Base-by-base conservation (phyloP, 2,888 invertebrate genomes). In the Elmis aenea region DNA sequence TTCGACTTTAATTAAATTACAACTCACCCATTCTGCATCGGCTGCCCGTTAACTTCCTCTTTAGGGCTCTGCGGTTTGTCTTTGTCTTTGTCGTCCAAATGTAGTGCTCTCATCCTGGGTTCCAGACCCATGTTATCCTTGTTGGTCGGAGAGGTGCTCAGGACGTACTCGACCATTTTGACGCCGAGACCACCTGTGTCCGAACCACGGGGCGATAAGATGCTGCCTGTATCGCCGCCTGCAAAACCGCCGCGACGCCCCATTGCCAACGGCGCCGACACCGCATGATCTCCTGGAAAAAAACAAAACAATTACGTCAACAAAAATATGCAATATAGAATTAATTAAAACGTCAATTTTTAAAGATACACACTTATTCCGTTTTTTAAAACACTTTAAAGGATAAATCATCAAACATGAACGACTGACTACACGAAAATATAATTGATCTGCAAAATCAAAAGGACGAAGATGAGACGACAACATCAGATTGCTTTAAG, bases 151-250 rank as follows among this genome's bases (percentile, higher is more conserved):
- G 90, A 91, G 47, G 87, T 89, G 50, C 94, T 90, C 57, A 97
- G 77, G 40, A 97, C 95, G 68, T 95, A 96, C 71, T 97, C 96
- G 33, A 95, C 96, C 93, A 96, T 96, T 76, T 95, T 95, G 53
- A 94, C 91, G 51, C 92, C 93, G 51, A 95, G 80, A 25, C 92
- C 92, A 43, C 90, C 89, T 52, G 93, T 89, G 67, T 93, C 89
- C 55, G 75, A 74, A 23, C 69, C 67, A 46, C 90, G 77, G 26
- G 91, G 89, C 26, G 88, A 88, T 52, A 79, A 73, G 57, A 82
- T 75, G 66, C 71, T 70, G 62, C 74, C 64, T 48, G 70, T 61
- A 62, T 71, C 63, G 56, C 68, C 76, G 33, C 74, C 76, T 49
- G 81, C 74, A 39, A 79, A 82, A 33, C 72, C 74, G 26, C 70